Evolutionary conservation across 2,797 vertebrate genomes (phyloP).

Genomic region (Nyctalus aviator): DNA sequence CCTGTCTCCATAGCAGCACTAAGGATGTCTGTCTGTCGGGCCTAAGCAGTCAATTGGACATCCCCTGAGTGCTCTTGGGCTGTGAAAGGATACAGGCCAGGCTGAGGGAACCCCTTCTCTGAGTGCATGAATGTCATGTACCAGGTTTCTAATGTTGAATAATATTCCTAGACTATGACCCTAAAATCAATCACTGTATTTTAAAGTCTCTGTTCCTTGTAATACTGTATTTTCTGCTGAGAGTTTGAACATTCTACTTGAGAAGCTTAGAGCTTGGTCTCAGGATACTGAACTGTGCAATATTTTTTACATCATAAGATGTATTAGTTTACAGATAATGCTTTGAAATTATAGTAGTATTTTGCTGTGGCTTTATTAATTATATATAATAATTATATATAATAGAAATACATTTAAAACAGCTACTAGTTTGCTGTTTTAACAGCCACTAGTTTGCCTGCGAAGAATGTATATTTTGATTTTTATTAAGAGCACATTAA

Average conservation of each 20-base stretch:
- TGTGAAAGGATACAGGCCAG: no score
- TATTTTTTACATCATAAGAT: constrained; percentile 82
- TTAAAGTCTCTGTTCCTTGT: constrained; percentile 39
- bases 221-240: constrained; percentile 72
- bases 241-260: constrained; percentile 65
- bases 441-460: constrained; percentile 74
- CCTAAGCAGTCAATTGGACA: no score
- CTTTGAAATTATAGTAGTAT: constrained; percentile 84
- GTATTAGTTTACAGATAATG: constrained; percentile 83
- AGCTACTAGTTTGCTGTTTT: constrained; percentile 70
- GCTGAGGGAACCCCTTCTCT: no score
- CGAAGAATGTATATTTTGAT: constrained; percentile 77
- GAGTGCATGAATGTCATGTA: no score
- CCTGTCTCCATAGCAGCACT: no score
- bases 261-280: constrained; percentile 60
- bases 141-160: constrained; percentile 1
- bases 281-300: constrained; percentile 80
- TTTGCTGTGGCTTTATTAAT: constrained; percentile 83
- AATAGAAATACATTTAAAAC: constrained; percentile 84
- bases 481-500: constrained; percentile 77
- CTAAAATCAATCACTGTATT: constrained; percentile 41
- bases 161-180: constrained; percentile 47
- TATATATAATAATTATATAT: constrained; percentile 68
- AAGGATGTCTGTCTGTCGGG: no score
- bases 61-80: no score